phyloP scores from a whole-genome alignment of 2,113 vertebrate species.

The Pteruthius melanotis region DNA sequence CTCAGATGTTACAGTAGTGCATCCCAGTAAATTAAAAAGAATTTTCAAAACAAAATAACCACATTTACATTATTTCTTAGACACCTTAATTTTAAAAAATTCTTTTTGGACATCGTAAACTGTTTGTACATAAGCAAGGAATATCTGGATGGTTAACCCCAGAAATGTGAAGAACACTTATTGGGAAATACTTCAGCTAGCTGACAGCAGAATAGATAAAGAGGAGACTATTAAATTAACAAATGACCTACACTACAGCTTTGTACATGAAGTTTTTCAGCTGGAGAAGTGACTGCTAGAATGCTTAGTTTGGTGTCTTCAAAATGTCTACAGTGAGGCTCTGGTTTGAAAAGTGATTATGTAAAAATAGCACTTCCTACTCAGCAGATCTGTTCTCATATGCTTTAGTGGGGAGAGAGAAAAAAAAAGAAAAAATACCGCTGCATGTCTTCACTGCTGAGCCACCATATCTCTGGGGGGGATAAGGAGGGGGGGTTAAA shows the following conservation, averaged over 20 bases:
- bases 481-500: neutral
- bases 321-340: constrained; percentile 33
- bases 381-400: constrained; percentile 57
- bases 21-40: neutral
- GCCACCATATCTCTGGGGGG: neutral
- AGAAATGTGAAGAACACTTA: neutral
- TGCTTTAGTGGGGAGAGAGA: neutral
- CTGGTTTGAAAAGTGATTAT: constrained; percentile 39
- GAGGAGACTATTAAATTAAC: neutral
- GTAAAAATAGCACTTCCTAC: constrained; percentile 66
- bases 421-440: neutral
- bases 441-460: constrained; percentile 4
- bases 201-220: neutral
- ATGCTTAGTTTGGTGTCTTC: constrained; percentile 8
- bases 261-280: neutral
- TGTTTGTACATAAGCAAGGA: neutral
- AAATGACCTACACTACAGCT: neutral
- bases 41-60: neutral
- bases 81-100: neutral
- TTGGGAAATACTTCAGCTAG: neutral
- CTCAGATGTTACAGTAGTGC: neutral
- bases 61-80: neutral
- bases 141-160: neutral
- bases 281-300: constrained; percentile 1
- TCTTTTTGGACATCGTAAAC: neutral